Evolutionary conservation across 1,140 invertebrate genomes (phyloP), one percentile per base, ranked within the genome.

Genomic region (Steinernema feltiae): DNA sequence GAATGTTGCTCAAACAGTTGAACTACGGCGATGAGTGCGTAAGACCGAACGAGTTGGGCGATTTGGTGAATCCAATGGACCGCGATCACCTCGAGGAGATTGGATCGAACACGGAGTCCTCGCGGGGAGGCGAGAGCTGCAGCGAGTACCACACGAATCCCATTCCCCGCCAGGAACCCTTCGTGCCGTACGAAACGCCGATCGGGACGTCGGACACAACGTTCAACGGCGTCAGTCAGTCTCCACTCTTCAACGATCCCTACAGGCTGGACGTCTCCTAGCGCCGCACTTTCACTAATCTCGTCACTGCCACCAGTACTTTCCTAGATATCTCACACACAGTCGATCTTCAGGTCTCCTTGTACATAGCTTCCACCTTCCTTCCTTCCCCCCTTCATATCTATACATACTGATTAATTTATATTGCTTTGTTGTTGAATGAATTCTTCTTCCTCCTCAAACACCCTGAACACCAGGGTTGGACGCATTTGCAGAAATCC

Each of bases 161-260:
- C 29, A 41, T 32, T 12, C 53, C 53, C 15, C 12, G 71, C 41
- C 31, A 63, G 70, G 72, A 75, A 32, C 72, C 69, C 48, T 24
- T 75, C 53, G 27, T 48, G 48, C 30, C 71, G 31, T 31, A 79
- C 46, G 53, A 79, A 46, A 72, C 46, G 71, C 72, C 46, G 48
- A 2, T 27, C 32, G 31, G 73, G 73, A 12, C 74, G 31, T 27
- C 31, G 3, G 53, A 63, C 53, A 63, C 7, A 27, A 78, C n/a
- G 71, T 76, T 69, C 35, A 70, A 30, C 74, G 75, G 35, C 41
- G 70, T 72, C 72, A 27, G 53, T 21, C 12, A 63, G 53, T 63
- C 78, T n/a, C 77, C 78, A 0, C 72, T 79, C n/a, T 79, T 79
- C 46, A 78, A 70, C 69, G 78, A 79, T 70, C 76, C 75, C n/a